phyloP scores from a whole-genome alignment of 2,797 vertebrate species.

The Hirundo rustica region DNA sequence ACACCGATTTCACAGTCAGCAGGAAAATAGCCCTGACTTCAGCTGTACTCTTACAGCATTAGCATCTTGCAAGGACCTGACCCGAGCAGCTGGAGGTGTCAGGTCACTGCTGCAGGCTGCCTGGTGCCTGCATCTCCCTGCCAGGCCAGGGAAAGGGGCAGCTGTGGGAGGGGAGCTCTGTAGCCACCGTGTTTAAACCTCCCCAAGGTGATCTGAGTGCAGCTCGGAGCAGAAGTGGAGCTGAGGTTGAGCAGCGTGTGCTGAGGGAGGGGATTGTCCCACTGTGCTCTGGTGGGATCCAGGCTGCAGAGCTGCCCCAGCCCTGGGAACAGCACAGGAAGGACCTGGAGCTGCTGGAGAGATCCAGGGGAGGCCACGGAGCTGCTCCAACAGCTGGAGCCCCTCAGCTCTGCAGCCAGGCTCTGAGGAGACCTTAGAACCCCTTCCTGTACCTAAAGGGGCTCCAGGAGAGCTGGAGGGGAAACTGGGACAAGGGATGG shows the following conservation, averaged over 20 bases:
- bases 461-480: neutral
- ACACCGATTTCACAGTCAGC: neutral
- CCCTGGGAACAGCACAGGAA: neutral
- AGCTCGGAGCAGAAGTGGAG: neutral
- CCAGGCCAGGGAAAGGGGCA: neutral
- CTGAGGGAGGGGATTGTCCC: neutral
- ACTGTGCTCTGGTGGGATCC: neutral
- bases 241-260: neutral
- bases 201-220: neutral
- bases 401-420: neutral
- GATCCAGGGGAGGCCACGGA: fast-evolving
- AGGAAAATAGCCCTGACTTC: conserved; percentile 55
- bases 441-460: neutral
- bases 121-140: neutral
- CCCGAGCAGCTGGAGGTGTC: neutral
- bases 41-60: conserved; percentile 11
- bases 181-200: fast-evolving
- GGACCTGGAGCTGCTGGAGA: neutral
- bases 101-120: neutral
- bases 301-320: neutral
- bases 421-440: neutral
- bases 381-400: neutral
- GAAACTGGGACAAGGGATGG: neutral
- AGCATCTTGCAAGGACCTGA: conserved; percentile 22
- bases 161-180: neutral